These are phyloP conservation scores for Varanus komodoensis DNA, from an alignment of 2,113 vertebrate genomes.

Conservation along the genomic window DNA sequence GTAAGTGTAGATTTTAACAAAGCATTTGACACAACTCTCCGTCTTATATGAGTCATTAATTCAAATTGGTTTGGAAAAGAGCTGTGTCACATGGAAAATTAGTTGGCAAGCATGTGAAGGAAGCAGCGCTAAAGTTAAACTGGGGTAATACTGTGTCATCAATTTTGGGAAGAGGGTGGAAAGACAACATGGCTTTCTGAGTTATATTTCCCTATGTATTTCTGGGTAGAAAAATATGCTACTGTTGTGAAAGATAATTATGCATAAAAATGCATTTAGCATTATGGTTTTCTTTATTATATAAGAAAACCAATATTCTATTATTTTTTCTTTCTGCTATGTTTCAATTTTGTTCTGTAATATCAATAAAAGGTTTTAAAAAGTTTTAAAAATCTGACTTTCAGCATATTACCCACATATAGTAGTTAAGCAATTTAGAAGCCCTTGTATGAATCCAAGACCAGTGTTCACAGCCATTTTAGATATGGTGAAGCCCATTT, in stretches of 20 bases:
- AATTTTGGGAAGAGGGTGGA: background rate
- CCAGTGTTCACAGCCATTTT: background rate
- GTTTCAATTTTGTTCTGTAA: too few species aligned
- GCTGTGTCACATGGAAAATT: background rate
- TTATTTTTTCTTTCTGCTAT: too few species aligned
- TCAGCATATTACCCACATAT: background rate
- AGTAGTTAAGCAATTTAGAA: background rate
- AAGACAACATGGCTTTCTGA: background rate
- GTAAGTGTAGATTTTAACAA: constrained; percentile 1
- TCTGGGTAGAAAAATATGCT: too few species aligned
- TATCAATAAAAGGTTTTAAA: too few species aligned
- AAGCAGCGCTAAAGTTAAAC: background rate
- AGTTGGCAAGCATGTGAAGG: constrained; percentile 18
- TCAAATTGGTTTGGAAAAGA: constrained; percentile 4
- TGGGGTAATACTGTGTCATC: background rate
- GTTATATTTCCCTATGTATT: background rate
- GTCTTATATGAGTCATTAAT: constrained; percentile 12
- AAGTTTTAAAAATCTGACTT: too few species aligned
- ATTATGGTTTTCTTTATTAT: too few species aligned
- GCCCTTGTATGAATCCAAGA: background rate
- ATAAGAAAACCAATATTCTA: too few species aligned
- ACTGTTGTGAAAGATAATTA: too few species aligned
- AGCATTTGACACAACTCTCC: constrained; percentile 15
- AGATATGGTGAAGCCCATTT: background rate
- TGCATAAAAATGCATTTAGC: too few species aligned